These are phyloP conservation scores for Melanaphis sacchari DNA, from an alignment of 1,140 invertebrate genomes.

Conservation along the genomic window DNA sequence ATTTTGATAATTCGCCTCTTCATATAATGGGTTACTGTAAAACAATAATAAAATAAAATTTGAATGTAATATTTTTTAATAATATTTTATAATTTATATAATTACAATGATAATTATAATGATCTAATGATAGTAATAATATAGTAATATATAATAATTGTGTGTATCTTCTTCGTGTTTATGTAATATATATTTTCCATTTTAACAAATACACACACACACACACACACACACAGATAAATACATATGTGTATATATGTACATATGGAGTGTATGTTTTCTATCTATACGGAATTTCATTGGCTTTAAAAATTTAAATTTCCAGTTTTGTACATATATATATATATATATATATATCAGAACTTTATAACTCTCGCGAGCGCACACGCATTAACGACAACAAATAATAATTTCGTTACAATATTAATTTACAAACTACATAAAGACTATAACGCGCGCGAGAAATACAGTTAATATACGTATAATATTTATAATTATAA, in stretches of 20 bases:
- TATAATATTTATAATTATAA: neutral
- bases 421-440: slow-evolving; percentile 47
- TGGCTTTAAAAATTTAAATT: neutral
- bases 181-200: neutral
- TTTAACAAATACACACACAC: slow-evolving; percentile 9
- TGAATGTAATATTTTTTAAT: slow-evolving; percentile 9
- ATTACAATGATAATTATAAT: slow-evolving; percentile 54
- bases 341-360: neutral
- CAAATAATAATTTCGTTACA: slow-evolving; percentile 17
- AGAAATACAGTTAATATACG: slow-evolving; percentile 27
- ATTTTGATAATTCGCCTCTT: neutral
- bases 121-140: slow-evolving; percentile 42
- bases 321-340: slow-evolving; percentile 33
- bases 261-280: neutral
- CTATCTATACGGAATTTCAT: neutral
- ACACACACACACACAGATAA: neutral
- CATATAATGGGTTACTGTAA: neutral
- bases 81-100: slow-evolving; percentile 53
- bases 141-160: slow-evolving; percentile 53
- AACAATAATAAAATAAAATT: slow-evolving; percentile 29
- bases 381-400: neutral
- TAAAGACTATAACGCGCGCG: neutral
- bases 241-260: neutral
- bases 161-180: slow-evolving; percentile 36
- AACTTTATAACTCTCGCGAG: neutral